These are phyloP conservation scores for Hydropotes inermis DNA, from an alignment of 2,113 vertebrate species.

Conservation along the genomic window DNA sequence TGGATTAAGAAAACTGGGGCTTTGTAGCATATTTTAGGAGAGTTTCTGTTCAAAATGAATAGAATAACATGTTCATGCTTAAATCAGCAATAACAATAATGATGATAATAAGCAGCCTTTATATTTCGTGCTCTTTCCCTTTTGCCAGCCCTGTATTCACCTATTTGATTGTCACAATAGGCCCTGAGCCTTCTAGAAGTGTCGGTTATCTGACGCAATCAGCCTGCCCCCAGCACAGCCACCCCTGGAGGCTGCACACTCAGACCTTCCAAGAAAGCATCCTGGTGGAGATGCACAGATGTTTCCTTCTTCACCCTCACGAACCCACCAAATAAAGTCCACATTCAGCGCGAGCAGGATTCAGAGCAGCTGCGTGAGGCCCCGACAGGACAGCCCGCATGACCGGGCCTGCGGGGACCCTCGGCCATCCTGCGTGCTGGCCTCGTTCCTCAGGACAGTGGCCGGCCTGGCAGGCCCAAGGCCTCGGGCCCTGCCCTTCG, in stretches of 20 bases:
- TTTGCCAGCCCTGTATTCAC: not conserved
- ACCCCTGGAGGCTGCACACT: not conserved
- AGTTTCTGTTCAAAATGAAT: not conserved
- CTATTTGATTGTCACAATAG: not conserved
- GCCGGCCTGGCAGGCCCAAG: accelerated
- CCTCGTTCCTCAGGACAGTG: not conserved
- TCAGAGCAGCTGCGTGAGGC: accelerated
- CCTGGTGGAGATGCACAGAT: accelerated
- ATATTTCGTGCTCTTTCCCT: accelerated
- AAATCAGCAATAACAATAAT: not conserved
- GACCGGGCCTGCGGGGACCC: accelerated
- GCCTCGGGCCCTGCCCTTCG: not conserved
- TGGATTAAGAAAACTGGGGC: not conserved
- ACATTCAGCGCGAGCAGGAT: no score
- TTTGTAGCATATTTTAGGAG: not conserved
- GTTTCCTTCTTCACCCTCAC: not conserved
- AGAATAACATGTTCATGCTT: not conserved
- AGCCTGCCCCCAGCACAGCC: accelerated
- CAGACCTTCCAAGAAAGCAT: not conserved
- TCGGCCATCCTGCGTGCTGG: accelerated
- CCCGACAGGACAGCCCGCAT: accelerated
- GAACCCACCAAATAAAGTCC: not conserved
- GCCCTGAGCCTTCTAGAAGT: not conserved
- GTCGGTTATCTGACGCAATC: accelerated
- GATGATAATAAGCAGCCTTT: accelerated